Base-by-base conservation (phyloP, 2,888 invertebrate genomes). In the Carcina quercana region DNA sequence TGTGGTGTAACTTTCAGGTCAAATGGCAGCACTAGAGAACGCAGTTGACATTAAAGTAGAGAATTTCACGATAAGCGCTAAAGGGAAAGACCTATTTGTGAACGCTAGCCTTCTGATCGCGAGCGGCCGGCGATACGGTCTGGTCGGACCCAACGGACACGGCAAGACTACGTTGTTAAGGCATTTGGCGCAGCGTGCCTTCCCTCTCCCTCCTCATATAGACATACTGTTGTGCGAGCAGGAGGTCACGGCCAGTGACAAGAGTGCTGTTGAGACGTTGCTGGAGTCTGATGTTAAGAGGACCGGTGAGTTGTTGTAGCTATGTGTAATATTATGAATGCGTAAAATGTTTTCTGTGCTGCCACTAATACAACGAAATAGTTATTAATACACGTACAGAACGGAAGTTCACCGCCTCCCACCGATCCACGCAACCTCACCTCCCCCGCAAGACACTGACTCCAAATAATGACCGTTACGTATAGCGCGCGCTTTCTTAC, bases 141-240 rank as follows among this genome's bases (percentile, higher is more conserved):
- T 99, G 3, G 98, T 99, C 2, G 99, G 99, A 13, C 99, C 99
- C 1, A 99, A 99, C 71, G 99, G 96, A 0, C 97, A 99, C 82
- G 99, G 99, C 8, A 99, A 99, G 85, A 99, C 99, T 0, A 99
- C 99, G 0, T 72, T 99, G 14, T 76, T 99, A 33, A 89, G 97
- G 35, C 99, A 99, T 65, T 90, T 99, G 46, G 94, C 96, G 0
- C 91, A 92, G 33, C 87, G 96, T 46, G 94, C 94, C 5, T 93
- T 99, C 58, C 92, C 93, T 29, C 95, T 99, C 54, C 99, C 99
- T 1, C 94, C 96, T 0, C 95, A 94, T 54, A 99, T 99, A 47
- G 99, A 88, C 50, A 95, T 98, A 35, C 82, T 99, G 35, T 91
- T 97, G 54, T 99, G 99, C 68, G 99, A 99, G 80, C 99, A 95